Conservation (phyloP, 2,797 vertebrate species). For the Phataginus tetradactyla region DNA sequence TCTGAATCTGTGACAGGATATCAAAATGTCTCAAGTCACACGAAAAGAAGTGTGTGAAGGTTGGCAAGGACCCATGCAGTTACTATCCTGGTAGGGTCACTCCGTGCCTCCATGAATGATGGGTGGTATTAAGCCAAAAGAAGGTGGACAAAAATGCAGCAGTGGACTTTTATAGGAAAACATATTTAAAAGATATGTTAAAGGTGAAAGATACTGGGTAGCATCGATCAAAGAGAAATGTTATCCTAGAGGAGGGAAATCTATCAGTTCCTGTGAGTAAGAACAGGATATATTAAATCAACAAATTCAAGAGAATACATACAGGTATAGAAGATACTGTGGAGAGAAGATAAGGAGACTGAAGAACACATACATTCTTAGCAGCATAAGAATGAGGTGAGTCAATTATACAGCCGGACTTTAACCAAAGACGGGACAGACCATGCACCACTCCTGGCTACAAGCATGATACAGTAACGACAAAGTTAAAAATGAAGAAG, state of each 20-base stretch:
- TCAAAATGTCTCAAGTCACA: neutral
- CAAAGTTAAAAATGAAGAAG: neutral
- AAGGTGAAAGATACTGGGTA: too few relatives aligned
- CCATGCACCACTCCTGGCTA: neutral
- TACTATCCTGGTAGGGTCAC: neutral
- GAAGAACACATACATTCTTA: neutral
- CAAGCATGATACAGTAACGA: neutral
- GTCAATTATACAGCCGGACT: neutral
- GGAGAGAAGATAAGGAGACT: neutral
- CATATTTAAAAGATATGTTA: neutral
- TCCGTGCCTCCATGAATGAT: neutral
- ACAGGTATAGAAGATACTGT: neutral
- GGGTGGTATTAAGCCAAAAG: neutral
- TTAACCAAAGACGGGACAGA: neutral
- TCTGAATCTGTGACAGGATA: neutral
- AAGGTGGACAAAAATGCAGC: neutral
- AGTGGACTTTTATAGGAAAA: neutral
- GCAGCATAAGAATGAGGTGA: neutral
- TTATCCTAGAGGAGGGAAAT: neutral
- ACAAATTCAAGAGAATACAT: constrained; percentile 4
- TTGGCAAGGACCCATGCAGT: neutral
- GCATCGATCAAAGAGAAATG: neutral
- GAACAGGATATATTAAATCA: neutral
- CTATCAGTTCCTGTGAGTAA: neutral
- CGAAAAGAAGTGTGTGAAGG: neutral